Conservation (phyloP, 2,797 vertebrate species). For the Fistularia commersonii region DNA sequence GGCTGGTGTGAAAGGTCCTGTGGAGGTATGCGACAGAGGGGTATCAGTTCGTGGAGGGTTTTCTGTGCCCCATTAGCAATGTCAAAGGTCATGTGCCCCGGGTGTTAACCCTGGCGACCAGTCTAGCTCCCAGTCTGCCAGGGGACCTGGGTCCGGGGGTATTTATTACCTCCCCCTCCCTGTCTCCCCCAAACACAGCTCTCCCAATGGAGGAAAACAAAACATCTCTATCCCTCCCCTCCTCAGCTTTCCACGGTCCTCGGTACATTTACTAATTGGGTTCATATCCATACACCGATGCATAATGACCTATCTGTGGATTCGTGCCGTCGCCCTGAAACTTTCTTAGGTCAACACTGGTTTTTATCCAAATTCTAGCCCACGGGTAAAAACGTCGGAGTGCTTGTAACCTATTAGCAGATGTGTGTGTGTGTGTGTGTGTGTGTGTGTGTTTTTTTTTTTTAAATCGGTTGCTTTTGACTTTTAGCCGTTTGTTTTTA, state of each 20-base stretch:
- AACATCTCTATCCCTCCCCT: slow-evolving; percentile 47
- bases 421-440: slow-evolving; percentile 29
- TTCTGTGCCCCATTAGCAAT: slow-evolving; percentile 82
- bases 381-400: slow-evolving; percentile 8
- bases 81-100: slow-evolving; percentile 80
- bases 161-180: slow-evolving; percentile 72
- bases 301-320: slow-evolving; percentile 61
- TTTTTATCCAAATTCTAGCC: slow-evolving; percentile 28
- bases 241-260: slow-evolving; percentile 33
- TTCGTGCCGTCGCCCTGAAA: slow-evolving; percentile 34
- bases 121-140: slow-evolving; percentile 82
- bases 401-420: slow-evolving; percentile 9
- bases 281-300: slow-evolving; percentile 58
- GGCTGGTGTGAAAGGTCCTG: slow-evolving; percentile 79
- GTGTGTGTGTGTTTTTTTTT: slow-evolving; percentile 30
- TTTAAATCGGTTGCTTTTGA: slow-evolving; percentile 30
- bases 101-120: slow-evolving; percentile 82
- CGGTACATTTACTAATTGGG: slow-evolving; percentile 63
- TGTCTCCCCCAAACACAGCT: slow-evolving; percentile 45
- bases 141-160: slow-evolving; percentile 73
- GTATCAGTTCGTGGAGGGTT: slow-evolving; percentile 78
- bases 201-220: slow-evolving; percentile 65
- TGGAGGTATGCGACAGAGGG: slow-evolving; percentile 77
- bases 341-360: slow-evolving; percentile 31
- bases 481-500: slow-evolving; percentile 32